Percentiles rank a stretch among this genome's conserved stretches.
Conservation (phyloP, 2,797 vertebrate genomes). For the Melanotaenia nigrans region DNA sequence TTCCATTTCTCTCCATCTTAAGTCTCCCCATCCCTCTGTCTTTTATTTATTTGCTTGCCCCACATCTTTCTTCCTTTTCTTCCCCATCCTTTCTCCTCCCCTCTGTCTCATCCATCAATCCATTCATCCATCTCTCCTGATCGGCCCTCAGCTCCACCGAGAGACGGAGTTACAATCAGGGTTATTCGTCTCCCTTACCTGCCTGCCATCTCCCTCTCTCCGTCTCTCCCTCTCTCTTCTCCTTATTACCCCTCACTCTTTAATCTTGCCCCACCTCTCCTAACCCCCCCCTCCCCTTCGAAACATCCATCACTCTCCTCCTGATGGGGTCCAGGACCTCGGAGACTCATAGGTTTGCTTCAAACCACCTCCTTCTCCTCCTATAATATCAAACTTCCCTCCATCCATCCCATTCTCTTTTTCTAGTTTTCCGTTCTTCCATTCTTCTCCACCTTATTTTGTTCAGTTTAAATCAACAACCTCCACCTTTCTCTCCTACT, state of each 20-base stretch:
- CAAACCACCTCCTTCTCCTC: constrained; percentile 25
- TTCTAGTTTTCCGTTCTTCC: too few species aligned
- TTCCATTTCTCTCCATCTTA: constrained; percentile 15
- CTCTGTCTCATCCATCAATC: constrained; percentile 50
- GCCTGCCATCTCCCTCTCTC: constrained; percentile 37
- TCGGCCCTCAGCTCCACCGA: constrained; percentile 34
- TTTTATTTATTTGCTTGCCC: constrained; percentile 24
- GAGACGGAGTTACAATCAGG: constrained; percentile 50
- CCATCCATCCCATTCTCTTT: background rate
- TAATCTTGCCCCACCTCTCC: constrained; percentile 25
- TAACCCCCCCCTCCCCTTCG: background rate
- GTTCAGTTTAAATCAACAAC: background rate
- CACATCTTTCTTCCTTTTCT: constrained; percentile 9
- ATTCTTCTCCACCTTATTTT: background rate
- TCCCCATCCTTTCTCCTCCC: background rate
- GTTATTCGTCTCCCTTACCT: constrained; percentile 65
- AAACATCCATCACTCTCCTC: constrained; percentile 50
- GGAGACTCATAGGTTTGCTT: constrained; percentile 32
- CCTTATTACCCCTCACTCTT: constrained; percentile 34
- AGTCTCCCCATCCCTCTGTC: background rate
- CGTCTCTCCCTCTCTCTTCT: constrained; percentile 13
- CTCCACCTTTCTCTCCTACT: background rate
- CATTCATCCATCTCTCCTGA: constrained; percentile 58
- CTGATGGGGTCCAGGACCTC: constrained; percentile 48
- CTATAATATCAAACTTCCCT: constrained; percentile 15